Evolutionary conservation across 2,113 vertebrate genomes (phyloP).

Genomic region (Ictalurus punctatus): DNA sequence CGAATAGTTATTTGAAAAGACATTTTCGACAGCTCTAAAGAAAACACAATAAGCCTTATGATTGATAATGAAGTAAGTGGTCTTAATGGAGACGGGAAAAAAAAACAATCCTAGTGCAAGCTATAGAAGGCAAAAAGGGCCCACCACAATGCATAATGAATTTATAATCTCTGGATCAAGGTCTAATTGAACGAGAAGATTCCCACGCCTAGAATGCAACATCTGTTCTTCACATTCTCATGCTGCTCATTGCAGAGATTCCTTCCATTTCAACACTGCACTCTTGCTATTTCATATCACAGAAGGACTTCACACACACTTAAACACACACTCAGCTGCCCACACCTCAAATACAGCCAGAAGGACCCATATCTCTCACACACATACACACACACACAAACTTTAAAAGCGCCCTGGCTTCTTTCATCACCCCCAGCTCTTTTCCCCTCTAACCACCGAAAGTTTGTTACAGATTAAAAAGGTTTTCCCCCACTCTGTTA

Average conservation of each 20-base stretch:
- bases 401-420: neutral
- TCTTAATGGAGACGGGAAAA: neutral
- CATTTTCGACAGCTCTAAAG: neutral
- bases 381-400: neutral
- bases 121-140: neutral
- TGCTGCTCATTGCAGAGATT: constrained; percentile 15
- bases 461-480: neutral
- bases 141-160: neutral
- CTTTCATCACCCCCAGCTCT: constrained; percentile 22
- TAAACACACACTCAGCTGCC: constrained; percentile 20
- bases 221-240: constrained; percentile 26
- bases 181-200: constrained; percentile 16
- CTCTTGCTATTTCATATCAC: constrained; percentile 22
- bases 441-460: constrained; percentile 2
- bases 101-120: neutral
- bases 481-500: constrained; percentile 9
- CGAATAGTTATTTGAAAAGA: neutral
- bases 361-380: neutral
- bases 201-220: constrained; percentile 5
- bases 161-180: neutral
- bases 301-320: constrained; percentile 13
- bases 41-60: neutral
- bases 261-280: constrained; percentile 8
- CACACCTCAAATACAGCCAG: constrained; percentile 26
- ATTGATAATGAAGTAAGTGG: neutral